These are phyloP conservation scores for Synergus gifuensis DNA, from an alignment of 2,888 invertebrate species.

Conservation along the genomic window DNA sequence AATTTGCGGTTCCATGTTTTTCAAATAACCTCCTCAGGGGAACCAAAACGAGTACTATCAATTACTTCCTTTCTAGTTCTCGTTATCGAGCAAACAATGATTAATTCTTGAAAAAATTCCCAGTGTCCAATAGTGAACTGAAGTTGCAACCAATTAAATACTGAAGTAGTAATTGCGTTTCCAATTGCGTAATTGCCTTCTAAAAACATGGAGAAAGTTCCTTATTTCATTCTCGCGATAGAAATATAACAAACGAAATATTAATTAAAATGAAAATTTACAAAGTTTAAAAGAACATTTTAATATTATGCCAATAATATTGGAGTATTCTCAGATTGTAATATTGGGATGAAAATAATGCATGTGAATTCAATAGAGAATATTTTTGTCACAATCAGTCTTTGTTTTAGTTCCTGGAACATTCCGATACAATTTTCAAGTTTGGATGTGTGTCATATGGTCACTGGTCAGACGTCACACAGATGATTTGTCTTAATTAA, in stretches of 20 bases:
- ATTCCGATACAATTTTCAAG: constrained; percentile 46
- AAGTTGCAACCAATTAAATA: constrained; percentile 15
- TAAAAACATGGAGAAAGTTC: neutral
- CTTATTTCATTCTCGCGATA: neutral
- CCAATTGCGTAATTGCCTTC: constrained; percentile 18
- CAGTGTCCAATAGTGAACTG: constrained; percentile 5
- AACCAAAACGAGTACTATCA: constrained; percentile 14
- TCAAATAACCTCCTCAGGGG: constrained; percentile 20
- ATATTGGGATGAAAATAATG: neutral
- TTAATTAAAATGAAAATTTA: neutral
- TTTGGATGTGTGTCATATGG: constrained; percentile 41
- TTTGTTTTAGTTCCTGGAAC: constrained; percentile 44
- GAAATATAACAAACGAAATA: neutral
- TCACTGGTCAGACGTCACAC: constrained; percentile 27
- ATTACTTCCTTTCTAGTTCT: constrained; percentile 39
- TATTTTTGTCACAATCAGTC: constrained; percentile 31
- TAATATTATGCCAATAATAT: no score
- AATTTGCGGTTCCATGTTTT: constrained; percentile 19
- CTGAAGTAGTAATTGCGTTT: constrained; percentile 30
- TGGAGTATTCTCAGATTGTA: no score
- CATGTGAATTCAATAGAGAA: neutral
- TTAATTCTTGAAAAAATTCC: constrained; percentile 24
- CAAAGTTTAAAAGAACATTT: neutral
- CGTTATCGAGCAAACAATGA: constrained; percentile 32
- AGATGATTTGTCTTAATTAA: constrained; percentile 43